phyloP scores from a whole-genome alignment of 1,140 invertebrate species.

The Caerostris extrusa region DNA sequence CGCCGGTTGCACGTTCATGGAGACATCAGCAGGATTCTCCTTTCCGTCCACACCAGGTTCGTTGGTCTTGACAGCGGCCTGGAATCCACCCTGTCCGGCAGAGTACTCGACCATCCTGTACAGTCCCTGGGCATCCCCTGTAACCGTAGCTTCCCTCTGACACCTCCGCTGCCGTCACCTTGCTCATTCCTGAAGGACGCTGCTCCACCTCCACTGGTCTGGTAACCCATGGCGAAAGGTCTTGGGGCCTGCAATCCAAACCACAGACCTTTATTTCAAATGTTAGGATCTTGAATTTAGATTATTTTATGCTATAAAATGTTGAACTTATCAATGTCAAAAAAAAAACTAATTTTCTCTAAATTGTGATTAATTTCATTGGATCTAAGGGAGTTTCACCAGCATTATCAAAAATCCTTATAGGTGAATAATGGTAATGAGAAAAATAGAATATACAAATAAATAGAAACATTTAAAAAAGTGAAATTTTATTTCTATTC shows the following conservation, averaged over 20 bases:
- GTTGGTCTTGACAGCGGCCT: slow-evolving; percentile 62
- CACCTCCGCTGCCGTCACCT: slow-evolving; percentile 29
- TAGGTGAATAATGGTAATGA: no score
- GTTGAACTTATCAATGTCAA: no score
- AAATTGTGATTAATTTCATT: no score
- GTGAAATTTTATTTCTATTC: no score
- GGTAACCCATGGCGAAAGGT: neutral
- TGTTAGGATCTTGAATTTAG: no score
- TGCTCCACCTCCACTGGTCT: neutral
- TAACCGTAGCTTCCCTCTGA: slow-evolving; percentile 47
- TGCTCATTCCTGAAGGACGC: neutral
- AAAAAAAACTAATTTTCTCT: no score
- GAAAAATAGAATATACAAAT: no score
- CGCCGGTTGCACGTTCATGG: slow-evolving; percentile 53
- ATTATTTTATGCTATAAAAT: no score
- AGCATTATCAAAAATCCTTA: no score
- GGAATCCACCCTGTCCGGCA: slow-evolving; percentile 53
- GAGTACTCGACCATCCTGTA: slow-evolving; percentile 61
- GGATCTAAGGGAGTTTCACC: no score
- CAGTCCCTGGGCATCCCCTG: slow-evolving; percentile 53
- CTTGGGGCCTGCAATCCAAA: neutral
- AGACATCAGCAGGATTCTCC: slow-evolving; percentile 70
- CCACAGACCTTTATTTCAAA: no score
- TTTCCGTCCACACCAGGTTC: slow-evolving; percentile 66
- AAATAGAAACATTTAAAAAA: no score